These are phyloP conservation scores for Avahi laniger DNA, from an alignment of 2,797 vertebrate genomes.

Conservation along the genomic window DNA sequence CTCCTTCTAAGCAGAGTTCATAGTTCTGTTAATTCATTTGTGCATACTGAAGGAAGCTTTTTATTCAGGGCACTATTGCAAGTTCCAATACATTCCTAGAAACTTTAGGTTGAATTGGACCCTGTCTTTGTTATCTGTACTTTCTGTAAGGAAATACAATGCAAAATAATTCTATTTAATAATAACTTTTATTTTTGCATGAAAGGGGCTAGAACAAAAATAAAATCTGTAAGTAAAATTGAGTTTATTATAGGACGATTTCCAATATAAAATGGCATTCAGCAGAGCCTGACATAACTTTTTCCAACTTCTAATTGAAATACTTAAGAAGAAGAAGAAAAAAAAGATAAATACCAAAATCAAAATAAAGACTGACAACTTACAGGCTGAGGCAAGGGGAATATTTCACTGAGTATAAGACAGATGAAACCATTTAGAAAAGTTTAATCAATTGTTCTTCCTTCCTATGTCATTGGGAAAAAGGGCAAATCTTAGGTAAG, in stretches of 20 bases:
- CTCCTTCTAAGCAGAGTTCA: neutral
- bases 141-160: slow-evolving; percentile 19
- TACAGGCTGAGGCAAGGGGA: neutral
- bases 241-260: neutral
- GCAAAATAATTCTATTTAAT: slow-evolving; percentile 22
- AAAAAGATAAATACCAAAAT: neutral
- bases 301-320: slow-evolving; percentile 15
- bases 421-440: neutral
- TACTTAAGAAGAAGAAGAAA: neutral
- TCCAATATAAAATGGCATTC: neutral
- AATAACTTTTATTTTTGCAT: neutral
- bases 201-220: neutral
- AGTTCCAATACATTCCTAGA: slow-evolving; percentile 9
- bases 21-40: neutral
- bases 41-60: neutral
- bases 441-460: neutral
- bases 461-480: neutral
- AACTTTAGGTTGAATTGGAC: neutral
- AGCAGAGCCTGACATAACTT: neutral
- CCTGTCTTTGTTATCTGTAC: neutral
- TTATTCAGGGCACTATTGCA: neutral
- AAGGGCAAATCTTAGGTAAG: neutral
- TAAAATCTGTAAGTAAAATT: neutral
- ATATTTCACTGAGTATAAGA: neutral
- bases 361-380: neutral